Conservation (phyloP, 2,113 vertebrate genomes). For the Tamias sibiricus region DNA sequence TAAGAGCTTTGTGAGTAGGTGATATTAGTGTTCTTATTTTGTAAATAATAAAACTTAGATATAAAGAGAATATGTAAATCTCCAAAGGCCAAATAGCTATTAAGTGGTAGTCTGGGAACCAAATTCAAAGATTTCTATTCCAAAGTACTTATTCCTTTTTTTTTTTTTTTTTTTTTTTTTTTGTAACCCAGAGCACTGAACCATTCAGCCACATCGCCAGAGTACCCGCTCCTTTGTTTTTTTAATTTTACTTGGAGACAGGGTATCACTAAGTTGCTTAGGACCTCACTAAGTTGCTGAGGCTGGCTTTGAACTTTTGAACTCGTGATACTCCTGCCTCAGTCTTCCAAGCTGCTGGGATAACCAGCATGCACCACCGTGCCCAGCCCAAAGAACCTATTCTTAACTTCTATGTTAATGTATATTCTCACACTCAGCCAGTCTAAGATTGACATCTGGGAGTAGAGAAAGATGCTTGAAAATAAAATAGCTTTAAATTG, state of each 20-base stretch:
- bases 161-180: no score
- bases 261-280: no score
- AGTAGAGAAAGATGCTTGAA: not conserved
- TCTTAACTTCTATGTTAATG: not conserved
- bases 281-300: no score
- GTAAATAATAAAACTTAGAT: not conserved
- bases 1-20: not conserved
- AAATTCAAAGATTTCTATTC: not conserved
- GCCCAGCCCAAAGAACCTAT: not conserved
- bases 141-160: no score
- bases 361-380: no score
- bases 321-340: no score
- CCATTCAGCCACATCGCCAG: no score
- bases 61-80: not conserved
- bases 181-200: no score
- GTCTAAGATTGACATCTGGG: not conserved
- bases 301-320: no score
- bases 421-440: not conserved
- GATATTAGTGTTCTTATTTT: not conserved
- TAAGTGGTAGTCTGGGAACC: not conserved
- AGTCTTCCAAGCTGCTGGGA: no score
- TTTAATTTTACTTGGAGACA: no score
- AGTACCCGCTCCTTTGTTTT: no score
- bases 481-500: not conserved
- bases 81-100: not conserved